phyloP scores from a whole-genome alignment of 2,113 vertebrate genomes.

The Lota lota region DNA sequence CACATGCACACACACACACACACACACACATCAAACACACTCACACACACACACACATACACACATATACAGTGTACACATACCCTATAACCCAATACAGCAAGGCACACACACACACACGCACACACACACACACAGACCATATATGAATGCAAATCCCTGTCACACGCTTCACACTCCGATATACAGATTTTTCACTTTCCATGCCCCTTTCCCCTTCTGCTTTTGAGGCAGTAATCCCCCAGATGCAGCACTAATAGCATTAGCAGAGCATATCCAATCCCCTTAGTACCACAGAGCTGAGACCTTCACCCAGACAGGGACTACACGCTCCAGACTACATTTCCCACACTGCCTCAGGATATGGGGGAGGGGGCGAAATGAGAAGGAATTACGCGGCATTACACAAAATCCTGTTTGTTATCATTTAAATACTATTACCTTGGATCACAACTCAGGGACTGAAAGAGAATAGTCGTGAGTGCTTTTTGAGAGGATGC shows the following conservation, averaged over 20 bases:
- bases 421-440: no score
- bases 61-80: no score
- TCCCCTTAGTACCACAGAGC: conserved; percentile 55
- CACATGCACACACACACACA: conserved; percentile 1
- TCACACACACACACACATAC: no score
- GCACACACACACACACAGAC: conserved; percentile 11
- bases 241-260: conserved; percentile 60
- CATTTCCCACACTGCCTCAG: conserved; percentile 51
- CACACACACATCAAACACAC: background rate
- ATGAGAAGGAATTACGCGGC: no score
- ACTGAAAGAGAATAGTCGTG: no score
- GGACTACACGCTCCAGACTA: conserved; percentile 41
- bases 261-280: conserved; percentile 70
- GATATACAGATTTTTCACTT: conserved; percentile 47
- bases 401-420: no score
- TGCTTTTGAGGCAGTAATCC: conserved; percentile 65
- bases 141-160: background rate
- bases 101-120: background rate
- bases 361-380: conserved; percentile 2
- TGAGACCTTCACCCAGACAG: conserved; percentile 46
- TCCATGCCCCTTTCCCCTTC: conserved; percentile 48
- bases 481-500: no score
- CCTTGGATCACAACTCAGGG: no score
- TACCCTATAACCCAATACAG: no score
- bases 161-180: conserved; percentile 18